These are phyloP conservation scores for Morus bassanus DNA, from an alignment of 2,797 vertebrate species.

Conservation along the genomic window DNA sequence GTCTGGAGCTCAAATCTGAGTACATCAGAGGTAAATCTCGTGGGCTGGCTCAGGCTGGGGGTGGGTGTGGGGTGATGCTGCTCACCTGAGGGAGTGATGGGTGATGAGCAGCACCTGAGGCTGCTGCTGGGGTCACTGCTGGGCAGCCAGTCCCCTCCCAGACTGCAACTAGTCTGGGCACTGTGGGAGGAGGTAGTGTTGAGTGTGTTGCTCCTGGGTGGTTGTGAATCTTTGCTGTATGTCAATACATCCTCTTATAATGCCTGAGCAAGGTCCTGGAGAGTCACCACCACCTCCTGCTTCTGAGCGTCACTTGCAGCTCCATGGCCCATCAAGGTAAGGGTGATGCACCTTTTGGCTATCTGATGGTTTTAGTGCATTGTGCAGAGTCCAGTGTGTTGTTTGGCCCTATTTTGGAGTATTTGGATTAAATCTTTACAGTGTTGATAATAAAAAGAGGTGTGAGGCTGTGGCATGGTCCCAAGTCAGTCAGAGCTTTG, in stretches of 20 bases:
- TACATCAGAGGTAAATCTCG: too few relatives aligned
- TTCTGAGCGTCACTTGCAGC: fast-evolving
- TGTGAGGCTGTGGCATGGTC: too few relatives aligned
- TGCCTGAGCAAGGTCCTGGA: fast-evolving
- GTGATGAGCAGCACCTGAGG: neutral
- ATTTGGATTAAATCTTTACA: neutral
- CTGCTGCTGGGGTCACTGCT: too few relatives aligned
- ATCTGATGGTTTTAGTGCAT: fast-evolving
- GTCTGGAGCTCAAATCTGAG: fast-evolving
- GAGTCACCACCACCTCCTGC: fast-evolving
- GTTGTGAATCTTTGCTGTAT: fast-evolving
- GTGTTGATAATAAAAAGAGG: neutral
- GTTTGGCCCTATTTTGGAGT: fast-evolving
- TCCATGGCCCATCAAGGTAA: fast-evolving
- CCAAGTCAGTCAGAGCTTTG: neutral
- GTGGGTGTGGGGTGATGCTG: neutral
- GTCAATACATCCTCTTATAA: fast-evolving
- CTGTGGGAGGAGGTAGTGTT: fast-evolving
- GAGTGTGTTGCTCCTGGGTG: neutral
- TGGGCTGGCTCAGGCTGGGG: too few relatives aligned
- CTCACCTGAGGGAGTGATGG: neutral
- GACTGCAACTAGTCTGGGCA: fast-evolving
- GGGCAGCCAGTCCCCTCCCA: neutral
- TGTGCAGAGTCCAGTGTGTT: fast-evolving
- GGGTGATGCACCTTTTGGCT: fast-evolving